phyloP scores from a whole-genome alignment of 2,888 invertebrate genomes.

The Himalopsyche tibetana region DNA sequence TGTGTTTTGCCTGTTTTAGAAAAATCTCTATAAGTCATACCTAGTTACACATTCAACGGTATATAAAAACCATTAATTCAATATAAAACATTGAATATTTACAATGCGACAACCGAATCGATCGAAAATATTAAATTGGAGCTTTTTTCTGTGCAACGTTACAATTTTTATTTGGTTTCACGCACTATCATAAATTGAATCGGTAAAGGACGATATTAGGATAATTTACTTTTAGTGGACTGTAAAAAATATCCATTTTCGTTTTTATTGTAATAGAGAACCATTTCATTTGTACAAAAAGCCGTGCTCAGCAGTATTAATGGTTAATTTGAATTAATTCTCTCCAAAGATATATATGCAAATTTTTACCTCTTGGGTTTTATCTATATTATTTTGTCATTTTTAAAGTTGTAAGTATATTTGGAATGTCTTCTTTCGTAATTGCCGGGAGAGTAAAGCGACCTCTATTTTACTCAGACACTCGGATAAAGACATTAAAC shows the following conservation, averaged over 20 bases:
- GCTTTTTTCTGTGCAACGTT: too few relatives aligned
- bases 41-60: too few relatives aligned
- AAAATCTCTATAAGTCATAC: too few relatives aligned
- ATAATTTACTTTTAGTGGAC: background rate
- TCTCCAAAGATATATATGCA: background rate
- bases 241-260: background rate
- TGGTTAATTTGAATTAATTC: conserved; percentile 22
- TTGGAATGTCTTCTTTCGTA: conserved; percentile 1
- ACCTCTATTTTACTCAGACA: conserved; percentile 1
- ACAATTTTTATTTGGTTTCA: too few relatives aligned
- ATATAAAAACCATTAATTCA: too few relatives aligned
- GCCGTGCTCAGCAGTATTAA: background rate
- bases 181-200: too few relatives aligned
- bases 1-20: too few relatives aligned
- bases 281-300: conserved; percentile 1
- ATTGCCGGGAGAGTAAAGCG: background rate
- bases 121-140: too few relatives aligned
- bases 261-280: background rate
- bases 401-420: conserved; percentile 11
- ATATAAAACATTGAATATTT: too few relatives aligned
- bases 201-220: background rate
- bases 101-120: too few relatives aligned
- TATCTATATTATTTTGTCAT: conserved; percentile 25
- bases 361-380: conserved; percentile 8
- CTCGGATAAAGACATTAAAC: conserved; percentile 17